Evolutionary conservation across 2,888 invertebrate genomes (phyloP), one percentile per base, ranked within the genome.

Genomic region (Fragum fragum): DNA sequence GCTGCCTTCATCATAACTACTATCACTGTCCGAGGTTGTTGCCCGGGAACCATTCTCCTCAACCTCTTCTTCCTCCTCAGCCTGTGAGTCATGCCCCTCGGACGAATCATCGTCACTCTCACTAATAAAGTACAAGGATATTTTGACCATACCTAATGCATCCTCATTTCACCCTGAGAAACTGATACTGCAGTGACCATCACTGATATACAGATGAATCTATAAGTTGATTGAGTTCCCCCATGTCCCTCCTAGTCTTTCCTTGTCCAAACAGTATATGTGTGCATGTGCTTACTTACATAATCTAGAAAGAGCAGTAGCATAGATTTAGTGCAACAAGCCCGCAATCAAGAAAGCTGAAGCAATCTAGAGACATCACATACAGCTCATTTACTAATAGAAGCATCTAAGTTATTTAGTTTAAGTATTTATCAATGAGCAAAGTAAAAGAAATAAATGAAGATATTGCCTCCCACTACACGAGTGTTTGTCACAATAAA

Each of bases 1-100:
- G 7, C 94, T 94, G 5, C 95, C 95, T 88, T 95, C 95, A 70
- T 94, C 94, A 79, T 90, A 94, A 89, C 94, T 94, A 55, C 90
- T 89, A 61, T 88, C 87, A 66, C 88, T 89, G 72, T 89, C 91
- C 26, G 90, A 89, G 39, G 83, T 66, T 78, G 87, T 77, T 73
- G 81, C 83, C 71, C 80, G 61, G 55, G 78, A 75, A 69, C 72
- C 78, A 57, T 71, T 74, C 59, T 82, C 84, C n/a, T 81, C 86
- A 21, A 55, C 85, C 39, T 75, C 87, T 53, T 85, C 87, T 36
- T 87, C 87, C 36, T 79, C 88, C 39, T 87, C 86, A n/a, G 85
- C 86, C 42, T 73, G 70, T 29, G 72, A 82, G n/a, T 83, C 85
- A 16, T 87, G 79, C 52, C 79, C 80, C 18, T 76, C 75, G 26